Conservation (phyloP, 2,113 vertebrate genomes). For the Hypomesus transpacificus region DNA sequence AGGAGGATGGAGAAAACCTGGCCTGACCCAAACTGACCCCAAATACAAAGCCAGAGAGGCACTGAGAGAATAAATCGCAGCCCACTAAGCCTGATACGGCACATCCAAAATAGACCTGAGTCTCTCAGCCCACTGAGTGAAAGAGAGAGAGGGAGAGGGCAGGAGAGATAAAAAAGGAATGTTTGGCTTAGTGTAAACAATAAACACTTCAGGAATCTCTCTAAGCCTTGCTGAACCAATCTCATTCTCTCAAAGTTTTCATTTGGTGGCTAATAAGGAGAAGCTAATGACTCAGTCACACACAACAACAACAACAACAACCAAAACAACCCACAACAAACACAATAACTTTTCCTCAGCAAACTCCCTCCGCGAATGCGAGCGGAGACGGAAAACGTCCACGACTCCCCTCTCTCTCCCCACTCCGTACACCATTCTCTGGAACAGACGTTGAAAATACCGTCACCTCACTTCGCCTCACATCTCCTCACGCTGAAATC, state of each 20-base stretch:
- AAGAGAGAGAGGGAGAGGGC: constrained; percentile 7
- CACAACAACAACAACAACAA: neutral
- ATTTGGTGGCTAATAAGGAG: neutral
- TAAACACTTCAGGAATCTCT: constrained; percentile 36
- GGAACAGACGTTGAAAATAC: constrained; percentile 50
- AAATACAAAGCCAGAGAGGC: constrained; percentile 72
- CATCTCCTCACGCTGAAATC: constrained; percentile 51
- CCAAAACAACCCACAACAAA: neutral
- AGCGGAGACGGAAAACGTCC: constrained; percentile 27
- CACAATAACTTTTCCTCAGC: constrained; percentile 8
- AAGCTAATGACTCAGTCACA: constrained; percentile 12
- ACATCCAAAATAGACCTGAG: constrained; percentile 63
- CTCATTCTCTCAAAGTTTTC: neutral
- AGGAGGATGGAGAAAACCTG: constrained; percentile 53
- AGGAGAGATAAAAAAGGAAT: constrained; percentile 39
- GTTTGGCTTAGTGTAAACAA: constrained; percentile 41
- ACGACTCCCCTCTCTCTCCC: constrained; percentile 2
- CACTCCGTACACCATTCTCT: constrained; percentile 1
- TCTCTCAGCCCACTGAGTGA: constrained; percentile 30
- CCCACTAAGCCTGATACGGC: constrained; percentile 67
- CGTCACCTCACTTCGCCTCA: constrained; percentile 30
- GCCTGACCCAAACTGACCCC: constrained; percentile 73
- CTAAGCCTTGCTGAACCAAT: neutral
- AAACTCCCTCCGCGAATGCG: constrained; percentile 23
- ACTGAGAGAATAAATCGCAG: constrained; percentile 75